These are phyloP conservation scores for Calameuta idolon DNA, from an alignment of 2,888 invertebrate species.

Conservation along the genomic window DNA sequence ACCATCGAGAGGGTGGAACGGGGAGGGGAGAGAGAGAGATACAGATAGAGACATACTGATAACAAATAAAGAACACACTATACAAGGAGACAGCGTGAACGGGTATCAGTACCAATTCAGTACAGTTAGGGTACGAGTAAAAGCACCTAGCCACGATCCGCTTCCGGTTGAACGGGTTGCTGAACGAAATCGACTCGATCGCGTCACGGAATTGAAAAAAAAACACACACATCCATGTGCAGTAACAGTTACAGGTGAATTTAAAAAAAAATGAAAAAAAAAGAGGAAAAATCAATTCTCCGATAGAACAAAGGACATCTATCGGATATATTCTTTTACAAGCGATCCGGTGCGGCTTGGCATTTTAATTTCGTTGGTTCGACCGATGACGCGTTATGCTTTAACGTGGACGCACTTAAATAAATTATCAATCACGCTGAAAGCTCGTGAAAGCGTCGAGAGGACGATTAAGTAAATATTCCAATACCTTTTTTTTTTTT, in stretches of 20 bases:
- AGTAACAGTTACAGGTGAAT: neutral
- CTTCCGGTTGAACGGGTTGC: neutral
- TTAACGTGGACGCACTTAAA: constrained; percentile 53
- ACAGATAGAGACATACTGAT: neutral
- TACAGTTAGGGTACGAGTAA: neutral
- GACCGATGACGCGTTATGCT: constrained; percentile 41
- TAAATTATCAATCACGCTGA: constrained; percentile 58
- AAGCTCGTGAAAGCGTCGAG: constrained; percentile 41
- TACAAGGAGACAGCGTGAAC: neutral
- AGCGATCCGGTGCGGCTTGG: constrained; percentile 3
- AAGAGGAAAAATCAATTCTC: neutral
- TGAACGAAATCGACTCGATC: neutral
- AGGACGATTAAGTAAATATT: constrained; percentile 45
- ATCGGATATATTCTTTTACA: neutral
- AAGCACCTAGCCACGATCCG: neutral
- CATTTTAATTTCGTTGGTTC: constrained; percentile 46
- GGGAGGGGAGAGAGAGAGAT: neutral
- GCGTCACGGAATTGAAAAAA: neutral
- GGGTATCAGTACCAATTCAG: neutral
- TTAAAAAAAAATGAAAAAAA: neutral
- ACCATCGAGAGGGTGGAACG: neutral
- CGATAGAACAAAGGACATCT: neutral
- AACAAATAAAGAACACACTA: neutral
- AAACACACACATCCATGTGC: neutral
- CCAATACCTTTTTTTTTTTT: constrained; percentile 37